Base-by-base conservation (phyloP, 2,113 vertebrate species). In the Charadrius vociferus region DNA sequence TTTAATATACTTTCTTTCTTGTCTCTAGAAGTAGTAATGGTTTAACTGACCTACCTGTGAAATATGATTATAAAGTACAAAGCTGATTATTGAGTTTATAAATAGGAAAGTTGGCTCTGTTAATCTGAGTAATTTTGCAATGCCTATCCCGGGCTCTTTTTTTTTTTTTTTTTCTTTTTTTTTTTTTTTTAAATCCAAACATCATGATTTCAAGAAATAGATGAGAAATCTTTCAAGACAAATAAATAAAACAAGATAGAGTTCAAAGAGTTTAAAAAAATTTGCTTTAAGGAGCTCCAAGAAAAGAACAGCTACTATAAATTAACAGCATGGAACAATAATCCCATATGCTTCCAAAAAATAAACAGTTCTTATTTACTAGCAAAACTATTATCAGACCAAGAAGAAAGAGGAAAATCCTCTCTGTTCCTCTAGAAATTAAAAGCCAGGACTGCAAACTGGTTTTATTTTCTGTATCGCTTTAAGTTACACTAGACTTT, bases 31-130 rank as follows among this genome's bases (percentile, higher is more conserved):
- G 81, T 86, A 96, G 82, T 79, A 80, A 95, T 77, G 52, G 52
- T 81, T 36, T 93, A 97, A 97, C 82, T 88, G 79, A 92, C 80
- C 43, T 88, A 95, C 30, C 73, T 92, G 45, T 74, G 92, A 95
- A 95, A 43, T 78, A 86, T 72, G 43, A 91, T 93, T 95, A 87
- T 66, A 78, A 95, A 13, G 7, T 61, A 91, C 30, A 79, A 56
- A 96, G 37, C 45, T 71, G 92, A 89, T 97, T 92, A 96, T 47
- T 93, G 19, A 21, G 9, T 94, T 93, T 92, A 73, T 71, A 79
- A 92, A 71, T 96, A 93, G 32, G 23, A 79, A 79, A 71, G 4
- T 53, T 80, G 53, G 13, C 12, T 32, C 17, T 62, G 66, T 84
- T 90, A 83, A 86, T 65, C 62, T 71, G 45, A 63, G 7, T 26